Evolutionary conservation across 2,888 invertebrate species (phyloP), one percentile per base, ranked within the genome.

Genomic region (Leucoma salicis): DNA sequence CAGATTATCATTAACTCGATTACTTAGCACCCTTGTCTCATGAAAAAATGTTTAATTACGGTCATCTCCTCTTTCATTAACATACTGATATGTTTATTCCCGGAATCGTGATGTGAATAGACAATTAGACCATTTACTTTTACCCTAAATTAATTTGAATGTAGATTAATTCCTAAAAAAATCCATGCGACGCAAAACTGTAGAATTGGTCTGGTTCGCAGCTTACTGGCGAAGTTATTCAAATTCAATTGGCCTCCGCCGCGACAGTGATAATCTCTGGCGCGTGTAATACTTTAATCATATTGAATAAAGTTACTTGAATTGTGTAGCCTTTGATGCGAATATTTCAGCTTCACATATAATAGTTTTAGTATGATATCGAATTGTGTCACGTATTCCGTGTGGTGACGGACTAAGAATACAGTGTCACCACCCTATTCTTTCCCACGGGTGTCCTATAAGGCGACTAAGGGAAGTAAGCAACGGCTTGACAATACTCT

Each of bases 1-100:
- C 51, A 51, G 60, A 70, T 69, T 70, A 70, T 51, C 49, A 49
- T 60, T 63, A 65, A 65, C 59, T 58, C 55, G 62, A 74, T 74
- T 68, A 70, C 52, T 60, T 65, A 56, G 49, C 51, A 57, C 56
- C 63, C 43, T 57, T 59, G 64, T 61, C 51, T 63, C 68, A 61
- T 62, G 64, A 58, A 63, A 67, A 63, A 54, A 58, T 57, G 56
- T 55, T 52, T 63, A 68, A 65, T 67, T 68, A 55, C 54, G 57
- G 59, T 57, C 49, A 49, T 42, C 52, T 56, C 48, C 53, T 58
- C 58, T 63, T 59, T 58, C 45, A 53, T 57, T 59, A 46, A 35
- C 48, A 47, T 48, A 46, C 39, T 39, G 39, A 50, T 43, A 39
- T 46, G 42, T 58, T 49, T 42, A 41, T 53, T 49, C 11, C n/a